A percentile compares a stretch with the other conserved stretches of the same genome.
These are phyloP conservation scores for Diaphora mendica DNA, from an alignment of 2,888 invertebrate genomes.

Conservation along the genomic window DNA sequence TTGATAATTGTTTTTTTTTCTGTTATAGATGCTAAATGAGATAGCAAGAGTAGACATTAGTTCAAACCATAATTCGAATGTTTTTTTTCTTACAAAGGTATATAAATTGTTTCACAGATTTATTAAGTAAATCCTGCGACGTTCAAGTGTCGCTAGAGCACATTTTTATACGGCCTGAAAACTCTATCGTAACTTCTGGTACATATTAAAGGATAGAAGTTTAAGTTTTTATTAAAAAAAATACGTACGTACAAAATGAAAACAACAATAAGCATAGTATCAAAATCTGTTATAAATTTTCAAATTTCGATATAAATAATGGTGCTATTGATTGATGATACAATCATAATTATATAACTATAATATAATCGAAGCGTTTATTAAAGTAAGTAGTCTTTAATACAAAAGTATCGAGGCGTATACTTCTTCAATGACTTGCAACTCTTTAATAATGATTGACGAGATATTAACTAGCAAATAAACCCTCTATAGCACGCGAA, in stretches of 20 bases:
- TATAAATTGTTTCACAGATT: no score
- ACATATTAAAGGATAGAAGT: background rate
- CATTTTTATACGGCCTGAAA: no score
- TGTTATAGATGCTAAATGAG: no score
- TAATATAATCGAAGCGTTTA: background rate
- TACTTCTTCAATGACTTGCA: conserved; percentile 27
- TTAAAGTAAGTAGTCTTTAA: conserved; percentile 14
- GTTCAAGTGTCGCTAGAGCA: no score
- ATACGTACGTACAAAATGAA: background rate
- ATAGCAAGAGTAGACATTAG: no score
- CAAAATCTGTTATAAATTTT: background rate
- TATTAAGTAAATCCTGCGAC: no score
- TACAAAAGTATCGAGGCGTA: conserved; percentile 8
- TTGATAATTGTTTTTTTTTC: no score
- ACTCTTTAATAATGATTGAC: conserved; percentile 42
- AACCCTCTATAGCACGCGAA: conserved; percentile 23
- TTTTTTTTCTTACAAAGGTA: no score
- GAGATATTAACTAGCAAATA: conserved; percentile 26
- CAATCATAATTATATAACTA: background rate
- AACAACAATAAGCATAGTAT: background rate
- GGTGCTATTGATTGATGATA: background rate
- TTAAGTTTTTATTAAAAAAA: background rate
- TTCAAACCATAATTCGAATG: no score
- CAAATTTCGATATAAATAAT: no score
- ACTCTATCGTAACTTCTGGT: background rate